Conservation (phyloP, 2,797 vertebrate genomes). For the Trachops cirrhosus region DNA sequence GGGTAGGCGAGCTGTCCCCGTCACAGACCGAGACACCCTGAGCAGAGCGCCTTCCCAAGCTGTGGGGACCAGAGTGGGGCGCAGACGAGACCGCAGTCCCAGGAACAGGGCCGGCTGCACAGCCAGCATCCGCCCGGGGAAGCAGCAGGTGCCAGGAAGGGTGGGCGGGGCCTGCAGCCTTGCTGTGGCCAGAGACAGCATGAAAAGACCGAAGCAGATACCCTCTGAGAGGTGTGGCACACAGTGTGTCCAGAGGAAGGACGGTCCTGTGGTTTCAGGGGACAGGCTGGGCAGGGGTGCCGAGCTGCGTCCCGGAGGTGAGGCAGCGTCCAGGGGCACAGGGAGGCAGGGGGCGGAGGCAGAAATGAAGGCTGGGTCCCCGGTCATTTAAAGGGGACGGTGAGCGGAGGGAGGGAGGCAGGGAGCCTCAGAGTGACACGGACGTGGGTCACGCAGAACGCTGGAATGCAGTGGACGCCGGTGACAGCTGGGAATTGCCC, state of each 20-base stretch:
- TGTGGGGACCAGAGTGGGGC: not conserved
- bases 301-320: fast-evolving
- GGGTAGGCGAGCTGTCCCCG: fast-evolving
- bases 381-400: not conserved
- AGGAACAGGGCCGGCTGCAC: fast-evolving
- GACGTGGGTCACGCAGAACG: not conserved
- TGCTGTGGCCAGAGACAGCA: fast-evolving
- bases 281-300: not conserved
- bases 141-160: fast-evolving
- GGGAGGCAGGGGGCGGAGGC: not conserved
- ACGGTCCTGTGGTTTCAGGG: fast-evolving
- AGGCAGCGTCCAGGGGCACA: not conserved
- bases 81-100: no score
- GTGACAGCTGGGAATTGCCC: not conserved
- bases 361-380: no score
- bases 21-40: not conserved
- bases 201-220: not conserved
- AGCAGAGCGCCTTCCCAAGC: not conserved
- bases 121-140: fast-evolving
- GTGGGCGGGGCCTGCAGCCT: no score
- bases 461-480: fast-evolving
- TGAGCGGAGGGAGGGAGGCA: not conserved
- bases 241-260: no score
- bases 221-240: fast-evolving
- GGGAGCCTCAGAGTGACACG: not conserved